A percentile compares a stretch with the other conserved stretches of the same genome.
These are phyloP conservation scores for Aldrovandia affinis DNA, from an alignment of 2,797 vertebrate genomes.

Conservation along the genomic window DNA sequence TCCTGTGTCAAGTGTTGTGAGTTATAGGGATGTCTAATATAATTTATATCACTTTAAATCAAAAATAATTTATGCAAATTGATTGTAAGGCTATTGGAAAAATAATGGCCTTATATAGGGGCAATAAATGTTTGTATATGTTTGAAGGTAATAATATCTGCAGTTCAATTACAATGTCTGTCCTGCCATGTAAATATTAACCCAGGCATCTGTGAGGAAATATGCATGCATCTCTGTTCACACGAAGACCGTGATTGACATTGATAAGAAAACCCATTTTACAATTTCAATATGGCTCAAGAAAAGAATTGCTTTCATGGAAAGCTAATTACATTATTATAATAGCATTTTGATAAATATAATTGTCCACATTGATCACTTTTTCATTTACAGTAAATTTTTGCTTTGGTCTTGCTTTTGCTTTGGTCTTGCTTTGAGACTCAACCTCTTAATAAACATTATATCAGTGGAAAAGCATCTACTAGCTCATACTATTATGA, in stretches of 20 bases:
- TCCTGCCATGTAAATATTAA: background rate
- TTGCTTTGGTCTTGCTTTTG: too few species aligned
- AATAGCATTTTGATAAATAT: background rate
- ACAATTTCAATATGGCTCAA: background rate
- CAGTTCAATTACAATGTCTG: background rate
- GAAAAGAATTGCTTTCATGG: background rate
- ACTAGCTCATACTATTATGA: too few species aligned
- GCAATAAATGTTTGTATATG: background rate
- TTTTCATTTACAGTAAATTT: background rate
- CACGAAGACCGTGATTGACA: background rate
- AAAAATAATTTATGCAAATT: background rate
- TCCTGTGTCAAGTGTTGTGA: background rate
- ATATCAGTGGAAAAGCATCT: too few species aligned
- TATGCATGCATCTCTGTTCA: background rate
- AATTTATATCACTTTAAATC: background rate
- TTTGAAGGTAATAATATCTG: background rate
- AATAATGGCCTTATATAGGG: background rate
- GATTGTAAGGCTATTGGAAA: background rate
- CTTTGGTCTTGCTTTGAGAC: background rate
- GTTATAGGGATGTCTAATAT: background rate
- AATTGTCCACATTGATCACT: background rate
- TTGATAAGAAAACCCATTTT: background rate
- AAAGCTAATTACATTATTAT: background rate
- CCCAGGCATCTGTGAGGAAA: background rate
- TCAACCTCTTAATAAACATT: background rate